A percentile compares a stretch with the other conserved stretches of the same genome.
These are phyloP conservation scores for Callyntrura guangdongensis DNA, from an alignment of 2,888 invertebrate genomes.

Conservation along the genomic window DNA sequence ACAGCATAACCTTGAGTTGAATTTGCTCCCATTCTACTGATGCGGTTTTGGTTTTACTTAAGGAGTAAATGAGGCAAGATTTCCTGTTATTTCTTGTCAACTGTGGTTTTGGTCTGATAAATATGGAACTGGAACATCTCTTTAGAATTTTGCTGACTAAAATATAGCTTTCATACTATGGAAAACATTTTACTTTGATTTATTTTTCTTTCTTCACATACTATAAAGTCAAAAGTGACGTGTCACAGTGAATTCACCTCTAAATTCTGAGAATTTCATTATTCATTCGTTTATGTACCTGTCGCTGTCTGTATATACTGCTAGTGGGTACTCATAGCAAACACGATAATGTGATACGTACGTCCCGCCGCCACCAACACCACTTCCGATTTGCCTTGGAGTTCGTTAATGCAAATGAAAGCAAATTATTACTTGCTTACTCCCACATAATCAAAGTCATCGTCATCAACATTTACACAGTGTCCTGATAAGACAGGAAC, in stretches of 20 bases:
- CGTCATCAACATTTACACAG: neutral
- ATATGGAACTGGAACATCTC: too few species aligned
- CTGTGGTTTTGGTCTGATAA: too few species aligned
- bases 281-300: too few species aligned
- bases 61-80: too few species aligned
- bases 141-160: too few species aligned
- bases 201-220: neutral
- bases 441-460: neutral
- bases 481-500: conserved; percentile 64
- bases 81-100: too few species aligned
- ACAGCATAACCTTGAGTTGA: neutral
- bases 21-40: too few species aligned
- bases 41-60: too few species aligned
- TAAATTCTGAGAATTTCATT: neutral
- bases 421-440: conserved; percentile 42
- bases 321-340: neutral
- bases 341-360: neutral
- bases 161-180: neutral
- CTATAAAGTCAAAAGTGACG: too few species aligned
- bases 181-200: neutral
- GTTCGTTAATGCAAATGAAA: conserved; percentile 42
- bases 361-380: conserved; percentile 22
- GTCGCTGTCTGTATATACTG: too few species aligned
- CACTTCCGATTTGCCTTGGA: conserved; percentile 28
- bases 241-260: too few species aligned